These are phyloP conservation scores for Resseliella maxima DNA, from an alignment of 2,888 invertebrate genomes.

Conservation along the genomic window DNA sequence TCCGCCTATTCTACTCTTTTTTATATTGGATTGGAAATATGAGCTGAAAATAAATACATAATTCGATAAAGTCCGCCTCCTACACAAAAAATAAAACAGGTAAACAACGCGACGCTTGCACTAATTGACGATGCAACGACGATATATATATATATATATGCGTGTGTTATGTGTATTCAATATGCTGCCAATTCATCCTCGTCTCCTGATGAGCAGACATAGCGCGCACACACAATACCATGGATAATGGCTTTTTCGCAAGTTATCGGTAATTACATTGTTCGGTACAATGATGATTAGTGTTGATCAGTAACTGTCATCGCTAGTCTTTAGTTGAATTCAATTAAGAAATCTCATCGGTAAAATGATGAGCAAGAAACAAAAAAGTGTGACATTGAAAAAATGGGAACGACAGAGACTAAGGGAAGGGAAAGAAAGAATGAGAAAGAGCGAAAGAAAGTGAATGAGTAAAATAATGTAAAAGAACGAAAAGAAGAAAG, in stretches of 20 bases:
- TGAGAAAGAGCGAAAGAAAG: too few relatives aligned
- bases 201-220: neutral
- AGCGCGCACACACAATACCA: neutral
- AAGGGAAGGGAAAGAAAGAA: too few relatives aligned
- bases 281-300: conserved; percentile 1
- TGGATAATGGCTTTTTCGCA: neutral
- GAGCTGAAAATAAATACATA: conserved; percentile 36
- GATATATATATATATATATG: too few relatives aligned
- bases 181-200: neutral
- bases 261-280: neutral
- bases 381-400: too few relatives aligned
- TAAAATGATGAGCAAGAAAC: neutral
- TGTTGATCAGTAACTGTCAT: conserved; percentile 10
- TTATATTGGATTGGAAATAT: conserved; percentile 41
- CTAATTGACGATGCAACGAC: conserved; percentile 42
- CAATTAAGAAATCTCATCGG: neutral
- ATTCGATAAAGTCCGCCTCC: conserved; percentile 47
- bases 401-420: too few relatives aligned
- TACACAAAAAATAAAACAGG: neutral
- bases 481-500: too few relatives aligned
- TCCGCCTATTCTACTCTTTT: conserved; percentile 48
- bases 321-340: neutral
- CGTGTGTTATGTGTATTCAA: too few relatives aligned
- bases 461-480: too few relatives aligned
- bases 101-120: neutral